Evolutionary conservation across 2,888 invertebrate genomes (phyloP).

Genomic region (Ormia ochracea): DNA sequence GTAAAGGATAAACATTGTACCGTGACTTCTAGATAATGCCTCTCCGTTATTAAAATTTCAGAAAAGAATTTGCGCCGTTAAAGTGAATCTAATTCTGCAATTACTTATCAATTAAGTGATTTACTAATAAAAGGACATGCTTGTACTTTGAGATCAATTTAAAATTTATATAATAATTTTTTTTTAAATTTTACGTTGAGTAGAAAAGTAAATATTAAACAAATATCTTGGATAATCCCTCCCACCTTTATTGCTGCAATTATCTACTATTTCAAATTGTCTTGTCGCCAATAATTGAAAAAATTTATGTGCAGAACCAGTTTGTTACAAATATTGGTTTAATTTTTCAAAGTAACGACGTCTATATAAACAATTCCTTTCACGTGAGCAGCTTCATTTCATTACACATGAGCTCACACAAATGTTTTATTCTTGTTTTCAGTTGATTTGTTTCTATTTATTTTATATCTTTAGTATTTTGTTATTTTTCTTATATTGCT

Average conservation of each 20-base stretch:
- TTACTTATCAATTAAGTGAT: too few species aligned
- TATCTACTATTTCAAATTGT: background rate
- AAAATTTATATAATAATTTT: too few species aligned
- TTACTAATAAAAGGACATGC: too few species aligned
- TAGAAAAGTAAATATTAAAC: too few species aligned
- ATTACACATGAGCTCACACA: slow-evolving; percentile 51
- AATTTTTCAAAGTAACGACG: slow-evolving; percentile 34
- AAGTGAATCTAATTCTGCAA: too few species aligned
- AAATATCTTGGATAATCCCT: slow-evolving; percentile 9
- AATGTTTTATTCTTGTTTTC: slow-evolving; percentile 33
- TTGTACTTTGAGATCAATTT: too few species aligned
- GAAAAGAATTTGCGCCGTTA: too few species aligned
- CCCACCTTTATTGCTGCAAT: slow-evolving; percentile 13
- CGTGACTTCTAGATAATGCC: too few species aligned
- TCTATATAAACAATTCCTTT: slow-evolving; percentile 30
- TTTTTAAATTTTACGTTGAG: too few species aligned
- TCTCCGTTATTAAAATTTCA: too few species aligned
- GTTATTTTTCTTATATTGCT: slow-evolving; percentile 15
- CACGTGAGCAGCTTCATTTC: slow-evolving; percentile 53
- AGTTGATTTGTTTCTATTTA: slow-evolving; percentile 12
- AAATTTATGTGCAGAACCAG: background rate
- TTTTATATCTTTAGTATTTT: slow-evolving; percentile 23
- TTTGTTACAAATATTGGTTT: slow-evolving; percentile 38
- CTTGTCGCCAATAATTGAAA: slow-evolving; percentile 17
- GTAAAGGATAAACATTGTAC: too few species aligned